Conservation (phyloP, 1,140 invertebrate species). For the Bilobella aurantiaca region DNA sequence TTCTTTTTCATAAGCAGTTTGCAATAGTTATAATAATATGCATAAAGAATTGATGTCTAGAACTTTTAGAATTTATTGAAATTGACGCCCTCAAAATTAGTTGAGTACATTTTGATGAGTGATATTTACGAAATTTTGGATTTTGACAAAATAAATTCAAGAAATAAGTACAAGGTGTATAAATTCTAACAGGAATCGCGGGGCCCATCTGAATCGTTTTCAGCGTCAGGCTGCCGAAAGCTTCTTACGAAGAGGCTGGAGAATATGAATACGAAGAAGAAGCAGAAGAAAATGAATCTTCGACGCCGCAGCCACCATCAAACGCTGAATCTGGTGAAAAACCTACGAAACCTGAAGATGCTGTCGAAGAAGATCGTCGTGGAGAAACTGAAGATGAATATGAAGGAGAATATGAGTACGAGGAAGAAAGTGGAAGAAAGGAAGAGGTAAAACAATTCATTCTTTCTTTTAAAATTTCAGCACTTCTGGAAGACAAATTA, state of each 20-base stretch:
- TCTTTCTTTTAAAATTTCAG: no score
- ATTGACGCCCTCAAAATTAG: no score
- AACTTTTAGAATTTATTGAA: no score
- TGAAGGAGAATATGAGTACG: conserved; percentile 2
- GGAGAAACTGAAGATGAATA: conserved; percentile 7
- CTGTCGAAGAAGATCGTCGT: conserved; percentile 8
- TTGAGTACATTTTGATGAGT: no score
- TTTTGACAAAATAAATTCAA: background rate
- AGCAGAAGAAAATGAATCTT: conserved; percentile 11
- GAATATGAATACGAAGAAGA: conserved; percentile 33
- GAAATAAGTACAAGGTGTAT: no score
- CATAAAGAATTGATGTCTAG: no score
- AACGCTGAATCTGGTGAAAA: no score
- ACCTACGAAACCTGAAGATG: conserved; percentile 15
- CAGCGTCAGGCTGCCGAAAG: conserved; percentile 27
- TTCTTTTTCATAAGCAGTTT: no score
- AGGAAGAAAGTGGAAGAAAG: conserved; percentile 1
- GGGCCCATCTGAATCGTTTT: background rate
- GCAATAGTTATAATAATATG: no score
- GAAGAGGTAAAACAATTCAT: no score
- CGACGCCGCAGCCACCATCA: conserved; percentile 8
- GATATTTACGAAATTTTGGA: background rate
- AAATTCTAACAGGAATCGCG: no score
- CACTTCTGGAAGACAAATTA: no score
- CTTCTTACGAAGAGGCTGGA: conserved; percentile 28